Conservation (phyloP, 2,888 invertebrate species). For the Tromatobia lineatoria region DNA sequence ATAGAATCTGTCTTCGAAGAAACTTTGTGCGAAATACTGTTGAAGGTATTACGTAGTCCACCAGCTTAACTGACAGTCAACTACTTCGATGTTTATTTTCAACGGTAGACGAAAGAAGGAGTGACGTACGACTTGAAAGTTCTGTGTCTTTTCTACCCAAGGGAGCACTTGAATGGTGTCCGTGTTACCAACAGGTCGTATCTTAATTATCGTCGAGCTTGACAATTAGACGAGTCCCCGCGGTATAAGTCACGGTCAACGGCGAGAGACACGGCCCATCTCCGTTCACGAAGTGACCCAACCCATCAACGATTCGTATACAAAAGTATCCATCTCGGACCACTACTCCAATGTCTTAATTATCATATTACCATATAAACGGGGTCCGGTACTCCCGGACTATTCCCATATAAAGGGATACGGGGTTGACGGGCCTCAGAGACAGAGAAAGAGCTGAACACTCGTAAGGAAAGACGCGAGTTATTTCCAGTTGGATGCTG, state of each 20-base stretch:
- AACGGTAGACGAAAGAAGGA: conserved; percentile 12
- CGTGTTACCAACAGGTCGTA: conserved; percentile 27
- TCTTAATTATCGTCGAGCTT: conserved; percentile 60
- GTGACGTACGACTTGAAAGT: conserved; percentile 21
- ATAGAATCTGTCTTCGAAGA: no score
- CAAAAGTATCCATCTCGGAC: conserved; percentile 37
- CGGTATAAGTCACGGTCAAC: conserved; percentile 39
- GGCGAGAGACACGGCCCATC: conserved; percentile 11
- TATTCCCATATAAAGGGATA: conserved; percentile 69
- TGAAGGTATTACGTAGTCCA: neutral
- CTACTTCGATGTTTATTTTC: conserved; percentile 25
- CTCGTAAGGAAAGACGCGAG: conserved; percentile 64
- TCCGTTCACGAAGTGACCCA: conserved; percentile 31
- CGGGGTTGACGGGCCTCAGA: conserved; percentile 60
- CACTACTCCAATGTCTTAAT: conserved; percentile 74
- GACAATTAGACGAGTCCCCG: conserved; percentile 57
- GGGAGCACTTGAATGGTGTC: conserved; percentile 46
- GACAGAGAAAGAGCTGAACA: conserved; percentile 48
- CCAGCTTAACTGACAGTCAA: conserved; percentile 6
- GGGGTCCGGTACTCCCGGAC: conserved; percentile 59
- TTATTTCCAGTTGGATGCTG: conserved; percentile 52
- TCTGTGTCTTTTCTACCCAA: conserved; percentile 25
- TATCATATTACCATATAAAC: conserved; percentile 76
- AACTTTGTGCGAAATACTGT: conserved; percentile 17
- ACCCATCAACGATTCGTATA: conserved; percentile 48